Evolutionary conservation across 1,140 invertebrate species (phyloP), one percentile per base, ranked within the genome.

Genomic region (Latrodectus geometricus): DNA sequence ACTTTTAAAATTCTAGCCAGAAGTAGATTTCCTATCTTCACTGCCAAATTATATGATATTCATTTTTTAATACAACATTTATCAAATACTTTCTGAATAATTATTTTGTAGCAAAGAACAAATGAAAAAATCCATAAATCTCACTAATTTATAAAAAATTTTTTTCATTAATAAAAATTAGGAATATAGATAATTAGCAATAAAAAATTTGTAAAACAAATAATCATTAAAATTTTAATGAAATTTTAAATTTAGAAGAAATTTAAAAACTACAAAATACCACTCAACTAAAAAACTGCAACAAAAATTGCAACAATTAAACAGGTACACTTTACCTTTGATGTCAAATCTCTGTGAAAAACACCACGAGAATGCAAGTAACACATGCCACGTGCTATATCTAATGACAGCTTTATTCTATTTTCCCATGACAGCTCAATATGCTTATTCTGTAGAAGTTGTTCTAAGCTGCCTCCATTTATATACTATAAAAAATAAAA

Each of bases 341-440:
- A 97, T 70, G 98, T 99, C 88, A 99, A 94, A 92, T 99, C 98
- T 88, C 97, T 93, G 90, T 99, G 98, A 91, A 99, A 97, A 89
- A 98, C 94, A 48, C 96, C 96, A 76, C 94, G 93, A 70, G 95
- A 95, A 92, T 99, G 97, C 20, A 99, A 93, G 91, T 98, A 99
- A 88, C 94, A 92, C 95, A 99, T 96, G 61, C 97, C 98, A 65
- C 92, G 92, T 8, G 97, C 94, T 74, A 99, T 96, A 91, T 98
- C 96, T 17, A 95, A 92, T 12, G 96, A 96, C 83, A 99, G 92
- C 85, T 95, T 95, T 90, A 98, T 94, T 88, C 97, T 92, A 23
- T 94, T 92, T 50, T 93, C 92, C 93, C 97, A 97, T n/a, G 95
- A 95, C 88, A 99, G 91, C 17, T 94, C 93, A 68, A 95, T 94